phyloP scores from a whole-genome alignment of 2,888 invertebrate species.

The Oscheius sp. region DNA sequence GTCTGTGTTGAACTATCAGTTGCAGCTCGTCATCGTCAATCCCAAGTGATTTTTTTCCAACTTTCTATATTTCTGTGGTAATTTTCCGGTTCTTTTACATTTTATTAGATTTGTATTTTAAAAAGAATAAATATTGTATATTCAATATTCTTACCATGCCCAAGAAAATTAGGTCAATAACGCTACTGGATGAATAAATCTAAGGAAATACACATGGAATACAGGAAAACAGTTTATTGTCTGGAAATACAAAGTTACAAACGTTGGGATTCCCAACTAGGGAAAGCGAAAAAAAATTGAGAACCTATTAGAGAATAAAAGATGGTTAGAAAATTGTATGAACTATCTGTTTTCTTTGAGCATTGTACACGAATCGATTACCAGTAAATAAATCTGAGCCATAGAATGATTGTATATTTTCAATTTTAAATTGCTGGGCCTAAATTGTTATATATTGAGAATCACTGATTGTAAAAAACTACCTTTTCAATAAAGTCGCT shows the following conservation, averaged over 20 bases:
- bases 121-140: no score
- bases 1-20: not conserved
- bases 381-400: slow-evolving; percentile 88
- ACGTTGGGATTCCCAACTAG: no score
- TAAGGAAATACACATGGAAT: not conserved
- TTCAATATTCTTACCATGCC: no score
- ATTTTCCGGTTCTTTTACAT: not conserved
- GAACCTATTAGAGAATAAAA: not conserved
- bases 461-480: no score
- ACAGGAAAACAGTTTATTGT: not conserved
- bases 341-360: slow-evolving; percentile 85
- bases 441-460: no score
- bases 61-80: not conserved
- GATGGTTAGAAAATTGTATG: slow-evolving; percentile 78
- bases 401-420: slow-evolving; percentile 89
- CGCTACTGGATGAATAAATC: not conserved
- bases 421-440: slow-evolving; percentile 90
- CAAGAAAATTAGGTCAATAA: no score
- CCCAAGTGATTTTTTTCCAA: not conserved
- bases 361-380: slow-evolving; percentile 88
- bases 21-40: slow-evolving; percentile 19
- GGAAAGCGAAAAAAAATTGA: not conserved
- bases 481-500: slow-evolving; percentile 85
- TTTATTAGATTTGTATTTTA: no score
- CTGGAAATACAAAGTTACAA: not conserved